Conservation (phyloP, 2,113 vertebrate species). For the Onychorhynchus coronatus region DNA sequence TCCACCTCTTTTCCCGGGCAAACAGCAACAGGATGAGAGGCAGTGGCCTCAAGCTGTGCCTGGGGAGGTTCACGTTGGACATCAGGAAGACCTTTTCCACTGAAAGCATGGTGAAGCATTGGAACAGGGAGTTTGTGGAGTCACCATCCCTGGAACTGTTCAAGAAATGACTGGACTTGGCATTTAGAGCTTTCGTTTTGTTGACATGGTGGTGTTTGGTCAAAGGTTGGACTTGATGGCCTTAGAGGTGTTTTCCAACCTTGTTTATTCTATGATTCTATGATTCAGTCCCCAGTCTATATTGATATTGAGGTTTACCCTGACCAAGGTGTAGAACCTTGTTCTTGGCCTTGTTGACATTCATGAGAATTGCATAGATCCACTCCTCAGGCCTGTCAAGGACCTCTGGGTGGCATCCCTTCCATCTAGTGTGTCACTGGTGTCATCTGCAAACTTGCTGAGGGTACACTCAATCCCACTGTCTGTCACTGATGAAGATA, state of each 20-base stretch:
- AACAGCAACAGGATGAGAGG: rapidly evolving
- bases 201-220: background rate
- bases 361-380: background rate
- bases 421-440: background rate
- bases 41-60: background rate
- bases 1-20: rapidly evolving
- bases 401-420: background rate
- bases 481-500: background rate
- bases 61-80: rapidly evolving
- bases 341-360: background rate
- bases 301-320: background rate
- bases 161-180: rapidly evolving
- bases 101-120: background rate
- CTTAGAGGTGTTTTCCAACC: background rate
- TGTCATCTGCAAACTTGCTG: background rate
- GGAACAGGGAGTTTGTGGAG: background rate
- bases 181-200: background rate
- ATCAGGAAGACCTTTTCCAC: background rate
- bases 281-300: background rate
- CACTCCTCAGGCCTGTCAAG: background rate
- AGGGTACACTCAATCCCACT: background rate
- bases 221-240: background rate
- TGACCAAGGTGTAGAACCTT: background rate
- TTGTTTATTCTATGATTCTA: background rate
- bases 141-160: background rate